Base-by-base conservation (phyloP, 2,888 invertebrate species). In the Epinotia demarniana region DNA sequence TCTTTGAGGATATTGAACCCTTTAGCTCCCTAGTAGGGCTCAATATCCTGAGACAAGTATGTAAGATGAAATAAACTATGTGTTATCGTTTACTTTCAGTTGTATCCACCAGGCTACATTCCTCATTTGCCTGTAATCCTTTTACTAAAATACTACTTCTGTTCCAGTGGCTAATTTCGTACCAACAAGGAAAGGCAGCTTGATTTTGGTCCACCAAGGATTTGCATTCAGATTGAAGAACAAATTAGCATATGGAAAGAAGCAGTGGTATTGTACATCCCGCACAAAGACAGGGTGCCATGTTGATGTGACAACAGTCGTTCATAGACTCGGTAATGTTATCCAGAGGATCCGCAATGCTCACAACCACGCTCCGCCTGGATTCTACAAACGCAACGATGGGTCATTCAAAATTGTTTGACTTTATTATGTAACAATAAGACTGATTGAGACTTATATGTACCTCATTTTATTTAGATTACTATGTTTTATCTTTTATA, bases 261-360 rank as follows among this genome's bases (percentile, higher is more conserved):
- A 92, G 74, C 93, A 93, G 76, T 93, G 93, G 93, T 93, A 93
- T 77, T 93, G 93, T 72, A 91, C 89, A 46, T 90, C 91, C 0
- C 84, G 93, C 2, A 88, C 85, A 0, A 92, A 92, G 78, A 89
- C 91, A 1, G 92, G 92, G 18, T 93, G 93, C 77, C 88, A 87
- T n/a, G 93, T 91, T 12, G 92, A 91, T 75, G 85, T 92, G 1
- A 92, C 89, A 3, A 92, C 92, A 0, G 87, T 87, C 0, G 79
- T 88, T 1, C 87, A 89, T 49, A 82, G 85, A n/a, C 79, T 84
- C 2, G 89, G 89, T 2, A 89, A 83, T 67, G 76, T 89, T 18
- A 89, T 93, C 13, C 86, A 90, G 74, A 81, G 92, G 78, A 90
- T 93, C 55, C 86, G 93, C 53, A 88, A 90, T 71, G 82, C 80